Base-by-base conservation (phyloP, 2,888 invertebrate genomes). In the Glyphotaelius pellucidus region DNA sequence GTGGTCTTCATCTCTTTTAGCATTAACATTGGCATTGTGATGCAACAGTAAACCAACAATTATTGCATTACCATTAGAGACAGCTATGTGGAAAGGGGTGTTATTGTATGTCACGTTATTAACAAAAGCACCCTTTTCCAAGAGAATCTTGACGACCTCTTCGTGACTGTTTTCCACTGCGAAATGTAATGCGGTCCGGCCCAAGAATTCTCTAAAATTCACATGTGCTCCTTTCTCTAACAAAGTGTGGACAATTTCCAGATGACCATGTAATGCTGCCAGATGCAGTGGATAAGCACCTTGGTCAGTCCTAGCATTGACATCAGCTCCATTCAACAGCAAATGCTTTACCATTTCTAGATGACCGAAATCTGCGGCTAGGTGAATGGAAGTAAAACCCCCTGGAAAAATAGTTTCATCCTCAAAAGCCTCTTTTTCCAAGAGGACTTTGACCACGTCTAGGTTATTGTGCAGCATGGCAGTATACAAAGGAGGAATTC, bases 201-300 rank as follows among this genome's bases (percentile, higher is more conserved):
- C 30, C 12, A n/a, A 11, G 14, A 11, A 25, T 14, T 38, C 19
- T 86, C 1, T 11, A 30, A 42, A 3, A 14, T 86, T 42, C 86
- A 86, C 47, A 30, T 52, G 38, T 12, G 86, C 52, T 52, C 52
- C 52, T 52, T 42, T 42, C 42, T 12, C 42, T 12, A 42, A 7
- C 42, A 42, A 1, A n/a, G 32, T 32, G 30, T 11, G 25, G 11
- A 85, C 85, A 25, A 85, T 47, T 19, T 42, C 38, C 38, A 85
- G n/a, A 38, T 86, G 86, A 86, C 86, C 86, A 38, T 86, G n/a
- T 42, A 86, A 42, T 14, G 86, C 86, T n/a, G 86, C 86, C 12
- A 86, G 30, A 42, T 86, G 86, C 30, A 86, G 52, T 11, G 86
- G 47, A 42, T 7, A n/a, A 3, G 42, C 42, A 3, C 38, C 42